phyloP scores from a whole-genome alignment of 2,888 invertebrate species.

The Emmelina monodactyla region DNA sequence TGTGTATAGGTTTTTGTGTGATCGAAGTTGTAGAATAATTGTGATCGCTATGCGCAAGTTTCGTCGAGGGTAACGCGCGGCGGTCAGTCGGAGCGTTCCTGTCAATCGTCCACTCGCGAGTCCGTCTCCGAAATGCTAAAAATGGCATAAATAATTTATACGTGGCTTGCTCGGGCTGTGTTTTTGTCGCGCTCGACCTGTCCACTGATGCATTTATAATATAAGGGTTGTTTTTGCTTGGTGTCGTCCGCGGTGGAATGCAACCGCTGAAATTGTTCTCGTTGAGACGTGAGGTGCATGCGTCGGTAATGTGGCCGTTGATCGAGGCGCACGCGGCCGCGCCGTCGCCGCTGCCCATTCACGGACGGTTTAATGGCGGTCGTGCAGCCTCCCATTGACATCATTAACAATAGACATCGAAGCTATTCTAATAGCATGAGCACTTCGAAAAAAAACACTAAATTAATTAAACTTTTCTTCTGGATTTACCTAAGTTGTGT shows the following conservation, averaged over 20 bases:
- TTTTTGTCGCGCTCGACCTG: slow-evolving; percentile 61
- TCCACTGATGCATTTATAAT: slow-evolving; percentile 67
- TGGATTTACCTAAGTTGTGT: no score
- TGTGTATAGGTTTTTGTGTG: no score
- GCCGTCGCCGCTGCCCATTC: no score
- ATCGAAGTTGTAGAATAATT: no score
- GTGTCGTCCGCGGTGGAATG: slow-evolving; percentile 54
- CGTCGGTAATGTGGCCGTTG: slow-evolving; percentile 36
- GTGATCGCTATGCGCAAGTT: no score
- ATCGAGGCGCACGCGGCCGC: no score
- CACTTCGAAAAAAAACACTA: no score
- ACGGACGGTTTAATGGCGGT: slow-evolving; percentile 12
- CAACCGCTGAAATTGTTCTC: slow-evolving; percentile 65
- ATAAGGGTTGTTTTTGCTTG: slow-evolving; percentile 64
- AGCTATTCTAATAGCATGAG: no score
- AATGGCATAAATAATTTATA: slow-evolving; percentile 67
- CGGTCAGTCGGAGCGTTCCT: background rate
- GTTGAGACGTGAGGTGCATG: slow-evolving; percentile 59
- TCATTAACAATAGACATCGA: no score
- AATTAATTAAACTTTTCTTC: no score
- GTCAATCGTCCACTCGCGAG: slow-evolving; percentile 23
- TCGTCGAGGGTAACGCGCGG: background rate
- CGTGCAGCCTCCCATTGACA: background rate
- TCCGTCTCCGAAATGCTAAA: slow-evolving; percentile 61
- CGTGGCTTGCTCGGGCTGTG: slow-evolving; percentile 45